These are phyloP conservation scores for Cephus rjabovi DNA, from an alignment of 2,888 invertebrate species.

Conservation along the genomic window DNA sequence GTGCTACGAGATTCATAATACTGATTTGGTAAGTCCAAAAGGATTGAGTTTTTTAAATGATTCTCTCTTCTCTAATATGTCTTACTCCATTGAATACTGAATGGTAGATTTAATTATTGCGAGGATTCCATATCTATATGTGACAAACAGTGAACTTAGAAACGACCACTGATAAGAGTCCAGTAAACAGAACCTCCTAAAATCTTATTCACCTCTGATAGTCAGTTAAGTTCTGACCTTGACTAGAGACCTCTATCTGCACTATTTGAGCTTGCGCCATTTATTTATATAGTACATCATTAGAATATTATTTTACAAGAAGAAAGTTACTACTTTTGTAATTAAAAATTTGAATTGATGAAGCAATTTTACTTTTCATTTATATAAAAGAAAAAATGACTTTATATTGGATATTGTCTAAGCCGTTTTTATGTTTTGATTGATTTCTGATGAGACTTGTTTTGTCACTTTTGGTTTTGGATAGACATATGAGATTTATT, in stretches of 20 bases:
- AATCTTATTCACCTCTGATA: background rate
- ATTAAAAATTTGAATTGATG: no score
- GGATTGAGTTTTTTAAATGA: background rate
- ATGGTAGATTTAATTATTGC: background rate
- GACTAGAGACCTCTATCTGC: background rate
- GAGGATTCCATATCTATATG: background rate
- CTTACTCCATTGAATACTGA: background rate
- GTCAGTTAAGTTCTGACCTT: background rate
- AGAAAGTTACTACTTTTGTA: no score
- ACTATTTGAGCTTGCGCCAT: background rate
- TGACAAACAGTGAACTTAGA: background rate
- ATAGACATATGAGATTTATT: background rate
- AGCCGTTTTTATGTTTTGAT: background rate
- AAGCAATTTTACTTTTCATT: no score
- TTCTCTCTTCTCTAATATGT: background rate
- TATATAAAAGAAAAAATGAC: no score
- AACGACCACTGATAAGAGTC: background rate
- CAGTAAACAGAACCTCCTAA: background rate
- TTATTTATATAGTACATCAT: background rate
- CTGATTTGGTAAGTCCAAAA: constrained; percentile 40
- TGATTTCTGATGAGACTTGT: background rate
- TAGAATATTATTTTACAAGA: background rate
- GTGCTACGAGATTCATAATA: constrained; percentile 43
- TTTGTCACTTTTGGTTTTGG: background rate
- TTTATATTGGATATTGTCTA: background rate